A percentile compares a stretch with the other conserved stretches of the same genome.
These are phyloP conservation scores for Amphibalanus amphitrite DNA, from an alignment of 1,140 invertebrate genomes.

Conservation along the genomic window DNA sequence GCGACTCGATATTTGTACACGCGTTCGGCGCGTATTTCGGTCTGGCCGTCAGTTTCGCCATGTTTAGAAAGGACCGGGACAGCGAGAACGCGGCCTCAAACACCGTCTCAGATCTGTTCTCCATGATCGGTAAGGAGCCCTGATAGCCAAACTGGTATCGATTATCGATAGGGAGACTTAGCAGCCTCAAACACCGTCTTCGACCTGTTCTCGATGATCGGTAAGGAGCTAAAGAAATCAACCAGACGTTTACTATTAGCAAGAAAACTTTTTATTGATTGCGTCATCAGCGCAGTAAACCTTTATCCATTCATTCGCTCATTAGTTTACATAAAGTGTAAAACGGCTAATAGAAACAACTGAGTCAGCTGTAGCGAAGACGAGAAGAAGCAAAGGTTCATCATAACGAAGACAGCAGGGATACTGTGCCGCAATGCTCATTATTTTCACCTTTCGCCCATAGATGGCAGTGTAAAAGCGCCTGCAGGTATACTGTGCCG, in stretches of 20 bases:
- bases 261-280: slow-evolving; percentile 3
- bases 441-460: too few relatives aligned
- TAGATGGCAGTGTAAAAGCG: too few relatives aligned
- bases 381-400: too few relatives aligned
- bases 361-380: too few relatives aligned
- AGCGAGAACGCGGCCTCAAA: slow-evolving; percentile 44
- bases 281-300: too few relatives aligned
- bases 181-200: slow-evolving; percentile 33
- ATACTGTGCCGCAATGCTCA: too few relatives aligned
- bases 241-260: background rate
- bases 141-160: too few relatives aligned
- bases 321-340: too few relatives aligned
- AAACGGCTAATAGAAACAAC: too few relatives aligned
- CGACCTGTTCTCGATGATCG: slow-evolving; percentile 85
- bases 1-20: slow-evolving; percentile 85
- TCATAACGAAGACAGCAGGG: too few relatives aligned
- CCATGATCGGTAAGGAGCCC: slow-evolving; percentile 31
- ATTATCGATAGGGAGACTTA: background rate
- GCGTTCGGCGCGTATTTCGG: slow-evolving; percentile 93
- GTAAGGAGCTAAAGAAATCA: slow-evolving; percentile 30
- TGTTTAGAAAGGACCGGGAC: slow-evolving; percentile 30
- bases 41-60: slow-evolving; percentile 43
- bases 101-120: slow-evolving; percentile 33
- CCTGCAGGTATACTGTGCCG: too few relatives aligned
- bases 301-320: too few relatives aligned